Evolutionary conservation across 1,140 invertebrate genomes (phyloP), one percentile per base, ranked within the genome.

Genomic region (Orussus abietinus): DNA sequence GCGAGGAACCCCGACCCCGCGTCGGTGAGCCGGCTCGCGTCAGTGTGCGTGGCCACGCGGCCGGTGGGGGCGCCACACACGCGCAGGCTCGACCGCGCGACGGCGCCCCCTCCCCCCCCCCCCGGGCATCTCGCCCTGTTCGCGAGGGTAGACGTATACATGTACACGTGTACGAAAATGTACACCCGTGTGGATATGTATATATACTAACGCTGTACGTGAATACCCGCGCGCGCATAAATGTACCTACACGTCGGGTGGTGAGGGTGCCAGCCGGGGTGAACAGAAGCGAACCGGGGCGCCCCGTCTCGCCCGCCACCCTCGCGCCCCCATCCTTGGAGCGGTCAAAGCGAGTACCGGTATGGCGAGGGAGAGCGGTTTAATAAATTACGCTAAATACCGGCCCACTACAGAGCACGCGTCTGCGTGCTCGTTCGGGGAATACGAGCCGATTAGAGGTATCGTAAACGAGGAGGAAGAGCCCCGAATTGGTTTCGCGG

Each of bases 361-460:
- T n/a, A n/a, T n/a, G n/a, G n/a, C 29, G 26, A 31, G 17, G 28
- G 22, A 21, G 12, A 18, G 32, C 34, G 38, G 53, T 45, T 57
- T 57, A 51, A 60, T 59, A 60, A 60, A 59, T 60, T 57, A 55
- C 49, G 40, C 49, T 54, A 55, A 62, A 62, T 55, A 53, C 53
- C 46, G 34, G 11, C 37, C 20, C n/a, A n/a, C n/a, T n/a, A n/a
- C n/a, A n/a, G n/a, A n/a, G 17, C 28, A 35, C 14, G 34, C 31
- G 10, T 21, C 19, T 13, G 26, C 19, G 10, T 21, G 21, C 28
- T 38, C 38, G 36, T 22, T 29, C 15, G 22, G 25, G 6, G n/a
- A 25, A 25, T 25, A 6, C 22, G 22, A 25, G 22, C 22, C 22
- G n/a, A n/a, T 6, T 7, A 25, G 22, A 25, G n/a, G n/a, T 7